phyloP scores from a whole-genome alignment of 2,797 vertebrate species.

The Babyrousa celebensis region DNA sequence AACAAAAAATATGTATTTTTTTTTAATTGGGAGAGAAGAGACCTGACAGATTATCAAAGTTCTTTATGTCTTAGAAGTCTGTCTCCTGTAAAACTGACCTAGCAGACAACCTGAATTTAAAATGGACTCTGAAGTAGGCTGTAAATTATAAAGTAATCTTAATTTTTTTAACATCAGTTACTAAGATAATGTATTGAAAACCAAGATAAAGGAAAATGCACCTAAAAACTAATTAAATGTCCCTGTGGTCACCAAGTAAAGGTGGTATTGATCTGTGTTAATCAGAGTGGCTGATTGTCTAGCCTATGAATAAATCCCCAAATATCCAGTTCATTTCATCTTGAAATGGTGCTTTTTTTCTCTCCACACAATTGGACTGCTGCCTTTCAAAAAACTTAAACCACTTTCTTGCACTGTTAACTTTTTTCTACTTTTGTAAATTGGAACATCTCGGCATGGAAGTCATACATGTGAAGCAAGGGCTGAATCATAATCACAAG shows the following conservation, averaged over 20 bases:
- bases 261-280: conserved; percentile 81
- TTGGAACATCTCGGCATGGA: conserved; percentile 78
- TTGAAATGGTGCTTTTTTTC: conserved; percentile 83
- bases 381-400: conserved; percentile 83
- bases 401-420: conserved; percentile 86
- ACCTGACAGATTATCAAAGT: conserved; percentile 47
- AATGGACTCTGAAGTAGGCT: conserved; percentile 82
- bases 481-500: conserved; percentile 79
- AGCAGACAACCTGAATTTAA: conserved; percentile 83
- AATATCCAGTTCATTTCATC: conserved; percentile 81
- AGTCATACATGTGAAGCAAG: conserved; percentile 74
- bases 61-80: conserved; percentile 53
- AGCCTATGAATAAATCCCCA: conserved; percentile 84
- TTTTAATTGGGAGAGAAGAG: conserved; percentile 68
- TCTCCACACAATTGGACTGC: conserved; percentile 79
- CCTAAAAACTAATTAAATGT: conserved; percentile 87
- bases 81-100: conserved; percentile 28
- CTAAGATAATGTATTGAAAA: conserved; percentile 88
- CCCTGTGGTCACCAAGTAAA: conserved; percentile 87
- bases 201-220: conserved; percentile 89
- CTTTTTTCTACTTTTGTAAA: conserved; percentile 90
- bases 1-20: not conserved
- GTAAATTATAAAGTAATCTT: conserved; percentile 84
- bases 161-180: conserved; percentile 72
- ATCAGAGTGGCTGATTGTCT: conserved; percentile 88